Evolutionary conservation across 2,113 vertebrate genomes (phyloP).

Genomic region (Corythaeola cristata): DNA sequence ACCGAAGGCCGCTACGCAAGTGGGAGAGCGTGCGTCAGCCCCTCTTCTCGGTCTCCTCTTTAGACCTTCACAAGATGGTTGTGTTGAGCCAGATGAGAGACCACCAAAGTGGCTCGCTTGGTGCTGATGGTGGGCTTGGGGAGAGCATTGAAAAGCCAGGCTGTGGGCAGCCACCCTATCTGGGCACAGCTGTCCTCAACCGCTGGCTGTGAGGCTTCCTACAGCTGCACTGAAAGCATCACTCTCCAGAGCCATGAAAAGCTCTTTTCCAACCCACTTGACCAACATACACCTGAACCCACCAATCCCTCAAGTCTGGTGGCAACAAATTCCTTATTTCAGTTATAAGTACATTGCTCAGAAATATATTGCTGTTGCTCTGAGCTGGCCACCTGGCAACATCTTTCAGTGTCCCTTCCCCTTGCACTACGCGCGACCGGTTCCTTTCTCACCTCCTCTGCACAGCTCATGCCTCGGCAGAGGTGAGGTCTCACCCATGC

Average conservation of each 20-base stretch:
- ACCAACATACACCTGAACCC: neutral
- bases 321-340: neutral
- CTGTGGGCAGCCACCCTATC: neutral
- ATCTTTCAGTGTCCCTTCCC: neutral
- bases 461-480: rapidly evolving
- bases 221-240: neutral
- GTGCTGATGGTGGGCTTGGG: neutral
- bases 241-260: neutral
- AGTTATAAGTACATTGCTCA: rapidly evolving
- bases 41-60: neutral
- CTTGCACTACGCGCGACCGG: neutral
- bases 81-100: rapidly evolving
- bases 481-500: rapidly evolving
- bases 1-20: neutral
- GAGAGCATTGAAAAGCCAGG: rapidly evolving
- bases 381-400: neutral
- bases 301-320: rapidly evolving
- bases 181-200: rapidly evolving
- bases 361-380: rapidly evolving
- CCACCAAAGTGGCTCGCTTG: rapidly evolving
- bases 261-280: neutral
- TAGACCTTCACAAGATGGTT: neutral
- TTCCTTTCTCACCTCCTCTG: neutral
- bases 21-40: rapidly evolving
- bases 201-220: neutral